Evolutionary conservation across 2,888 invertebrate genomes (phyloP), one percentile per base, ranked within the genome.

Genomic region (Eilema caniola): DNA sequence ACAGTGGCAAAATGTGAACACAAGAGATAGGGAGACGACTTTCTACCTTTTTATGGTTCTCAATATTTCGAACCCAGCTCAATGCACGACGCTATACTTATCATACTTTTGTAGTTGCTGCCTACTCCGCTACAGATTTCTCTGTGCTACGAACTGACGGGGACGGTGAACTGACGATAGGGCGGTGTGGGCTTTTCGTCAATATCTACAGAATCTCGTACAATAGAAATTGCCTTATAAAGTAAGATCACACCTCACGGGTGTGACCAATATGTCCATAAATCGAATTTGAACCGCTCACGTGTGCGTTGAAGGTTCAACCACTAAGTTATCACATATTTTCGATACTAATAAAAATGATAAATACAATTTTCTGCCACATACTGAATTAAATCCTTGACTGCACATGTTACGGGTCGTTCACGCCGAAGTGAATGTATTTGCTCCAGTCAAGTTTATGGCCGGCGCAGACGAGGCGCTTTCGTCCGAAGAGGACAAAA

Each of bases 371-470:
- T 59, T 59, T 25, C 57, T 24, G 25, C 31, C 31, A 61, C 28
- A 14, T 31, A 61, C 24, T 61, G n/a, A n/a, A 53, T 53, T 53
- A 53, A 53, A 53, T n/a, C n/a, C 62, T 65, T 65, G 56, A 65
- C n/a, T 64, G 63, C 63, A 63, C 56, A 65, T 31, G 31, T 31
- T 33, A 31, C 28, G 16, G 53, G 53, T 57, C 31, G 56, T 65
- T 65, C 23, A 57, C 56, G 31, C 65, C 16, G 23, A n/a, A n/a
- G n/a, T n/a, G n/a, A 47, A 47, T 20, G 20, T 33, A 57, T 65
- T 33, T 41, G 3, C 28, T 33, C 56, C 23, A 57, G 10, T 28
- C n/a, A 11, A 56, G 8, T 7, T 53, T 10, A 53, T 10, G n/a
- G n/a, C 53, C n/a, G n/a, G 53, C 53, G n/a, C n/a, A 53, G 8